Base-by-base conservation (phyloP, 2,113 vertebrate species). In the Neopipo cinnamomea region DNA sequence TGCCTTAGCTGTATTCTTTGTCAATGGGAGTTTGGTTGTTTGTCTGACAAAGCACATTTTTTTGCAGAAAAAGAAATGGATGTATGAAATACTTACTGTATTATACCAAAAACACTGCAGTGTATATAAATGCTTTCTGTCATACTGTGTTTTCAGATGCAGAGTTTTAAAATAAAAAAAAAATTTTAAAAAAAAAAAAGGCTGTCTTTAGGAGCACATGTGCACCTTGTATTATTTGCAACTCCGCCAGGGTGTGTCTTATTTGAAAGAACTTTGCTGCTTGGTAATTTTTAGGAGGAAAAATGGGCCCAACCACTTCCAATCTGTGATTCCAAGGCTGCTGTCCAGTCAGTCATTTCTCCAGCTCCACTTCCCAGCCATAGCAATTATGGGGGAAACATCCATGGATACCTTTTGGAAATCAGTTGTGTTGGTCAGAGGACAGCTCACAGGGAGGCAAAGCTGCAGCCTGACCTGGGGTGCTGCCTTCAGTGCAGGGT, bases 1-100 rank as follows among this genome's bases (percentile, higher is more conserved):
- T 99, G 99, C 99, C 99, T 99, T 99, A 99, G 99, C 98, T 98
- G 98, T 98, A 97, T 98, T 98, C 98, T 97, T 97, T 97, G 97
- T 98, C 97, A 97, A 98, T 96, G 97, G 96, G 93, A 97, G 93
- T 97, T 96, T 96, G 91, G 41, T 97, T 98, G 98, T 98, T 97
- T 98, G 98, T 99, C 98, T 89, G 94, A 98, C 98, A 98, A 98
- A 97, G 97, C 97, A 95, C 98, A 95, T 91, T 96, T 74, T 96
- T 97, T 98, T 97, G 98, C 97, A 98, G 98, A 97, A 97, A 97
- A 98, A 72, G n/a, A 97, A 96, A 97, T 97, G 97, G 97, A 98
- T 98, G 98, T 98, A 98, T 98, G 97, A 94, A 98, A 98, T 98
- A 97, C 96, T 98, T 98, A 97, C 96, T 98, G 98, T 98, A 98